Evolutionary conservation across 2,113 vertebrate species (phyloP).

Genomic region (Chamaea fasciata): DNA sequence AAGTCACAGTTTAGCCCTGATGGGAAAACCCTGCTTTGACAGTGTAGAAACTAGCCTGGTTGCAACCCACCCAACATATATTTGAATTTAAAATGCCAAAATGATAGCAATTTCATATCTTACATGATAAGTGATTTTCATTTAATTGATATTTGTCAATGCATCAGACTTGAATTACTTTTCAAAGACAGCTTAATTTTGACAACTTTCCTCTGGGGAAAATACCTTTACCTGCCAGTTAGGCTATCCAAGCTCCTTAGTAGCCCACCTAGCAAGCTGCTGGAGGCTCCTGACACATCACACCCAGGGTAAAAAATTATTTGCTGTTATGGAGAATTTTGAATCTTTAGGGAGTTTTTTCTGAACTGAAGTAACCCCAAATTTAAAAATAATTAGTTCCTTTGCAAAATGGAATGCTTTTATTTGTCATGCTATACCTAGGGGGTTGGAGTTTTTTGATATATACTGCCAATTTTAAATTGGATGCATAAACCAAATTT

Average conservation of each 20-base stretch:
- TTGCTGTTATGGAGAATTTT: background rate
- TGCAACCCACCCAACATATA: background rate
- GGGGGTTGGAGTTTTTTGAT: background rate
- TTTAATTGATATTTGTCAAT: constrained; percentile 4
- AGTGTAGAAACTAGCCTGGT: background rate
- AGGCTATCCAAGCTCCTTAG: background rate
- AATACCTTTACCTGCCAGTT: constrained; percentile 8
- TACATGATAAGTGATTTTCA: background rate
- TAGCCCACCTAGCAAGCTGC: constrained; percentile 8
- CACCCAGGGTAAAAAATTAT: background rate
- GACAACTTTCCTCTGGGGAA: constrained; percentile 22
- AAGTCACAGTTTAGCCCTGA: background rate
- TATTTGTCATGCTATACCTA: background rate
- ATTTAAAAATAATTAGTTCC: background rate
- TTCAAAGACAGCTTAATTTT: background rate
- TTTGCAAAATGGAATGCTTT: background rate
- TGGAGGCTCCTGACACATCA: background rate
- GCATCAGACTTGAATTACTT: background rate
- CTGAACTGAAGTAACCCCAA: background rate
- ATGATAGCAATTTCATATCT: background rate
- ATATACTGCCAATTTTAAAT: background rate
- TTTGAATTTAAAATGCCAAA: background rate
- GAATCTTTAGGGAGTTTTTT: background rate
- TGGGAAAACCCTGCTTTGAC: background rate
- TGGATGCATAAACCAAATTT: background rate